A percentile compares a stretch with the other conserved stretches of the same genome.
Evolutionary conservation across 2,113 vertebrate genomes (phyloP).

Genomic region (Kryptolebias marmoratus): DNA sequence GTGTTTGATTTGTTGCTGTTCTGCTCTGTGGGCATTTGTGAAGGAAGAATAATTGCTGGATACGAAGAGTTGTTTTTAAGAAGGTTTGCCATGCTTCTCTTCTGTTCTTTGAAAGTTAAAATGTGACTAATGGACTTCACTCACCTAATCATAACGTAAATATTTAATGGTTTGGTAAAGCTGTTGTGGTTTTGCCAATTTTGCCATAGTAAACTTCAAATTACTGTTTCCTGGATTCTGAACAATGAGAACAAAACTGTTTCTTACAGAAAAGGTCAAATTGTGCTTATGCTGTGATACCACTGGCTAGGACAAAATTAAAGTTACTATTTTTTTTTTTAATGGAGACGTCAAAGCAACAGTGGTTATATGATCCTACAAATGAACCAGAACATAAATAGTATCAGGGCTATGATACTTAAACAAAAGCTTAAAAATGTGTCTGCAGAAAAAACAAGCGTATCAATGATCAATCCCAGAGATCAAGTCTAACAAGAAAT

Average conservation of each 20-base stretch:
- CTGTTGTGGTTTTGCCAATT: constrained; percentile 18
- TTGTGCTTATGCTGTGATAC: neutral
- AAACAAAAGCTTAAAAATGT: too few species aligned
- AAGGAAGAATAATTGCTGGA: constrained; percentile 36
- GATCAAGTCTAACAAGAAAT: too few species aligned
- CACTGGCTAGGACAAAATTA: constrained; percentile 12
- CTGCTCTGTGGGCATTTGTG: constrained; percentile 21
- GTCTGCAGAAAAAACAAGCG: too few species aligned
- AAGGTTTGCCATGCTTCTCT: neutral
- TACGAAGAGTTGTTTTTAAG: neutral
- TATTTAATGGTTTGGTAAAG: constrained; percentile 31
- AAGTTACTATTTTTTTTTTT: neutral
- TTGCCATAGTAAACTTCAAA: constrained; percentile 21
- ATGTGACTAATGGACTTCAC: neutral
- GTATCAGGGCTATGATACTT: too few species aligned
- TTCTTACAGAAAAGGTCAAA: constrained; percentile 38
- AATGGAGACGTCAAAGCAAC: neutral
- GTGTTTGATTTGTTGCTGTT: constrained; percentile 41
- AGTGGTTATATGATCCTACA: too few species aligned
- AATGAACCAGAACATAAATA: too few species aligned
- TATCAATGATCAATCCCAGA: too few species aligned
- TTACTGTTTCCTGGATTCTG: constrained; percentile 17
- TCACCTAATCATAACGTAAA: neutral
- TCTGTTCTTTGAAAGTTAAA: constrained; percentile 16
- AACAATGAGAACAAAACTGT: constrained; percentile 7